phyloP scores from a whole-genome alignment of 2,797 vertebrate genomes.

The Myotis myotis region DNA sequence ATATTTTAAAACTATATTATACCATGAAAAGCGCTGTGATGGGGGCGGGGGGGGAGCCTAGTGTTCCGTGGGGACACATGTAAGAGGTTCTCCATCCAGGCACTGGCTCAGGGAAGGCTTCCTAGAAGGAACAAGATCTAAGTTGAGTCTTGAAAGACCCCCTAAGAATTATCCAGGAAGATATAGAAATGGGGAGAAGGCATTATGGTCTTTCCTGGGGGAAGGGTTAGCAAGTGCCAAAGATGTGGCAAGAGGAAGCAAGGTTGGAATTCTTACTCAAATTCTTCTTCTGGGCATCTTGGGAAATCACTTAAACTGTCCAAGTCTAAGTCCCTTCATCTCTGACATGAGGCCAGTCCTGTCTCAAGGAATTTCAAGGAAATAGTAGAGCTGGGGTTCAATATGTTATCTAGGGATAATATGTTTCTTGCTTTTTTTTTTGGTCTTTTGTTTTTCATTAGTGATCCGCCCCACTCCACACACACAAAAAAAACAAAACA shows the following conservation, averaged over 20 bases:
- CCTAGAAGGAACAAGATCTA: neutral
- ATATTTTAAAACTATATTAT: too few relatives aligned
- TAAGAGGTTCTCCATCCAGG: neutral
- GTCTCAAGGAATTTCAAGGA: neutral
- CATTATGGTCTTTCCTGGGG: neutral
- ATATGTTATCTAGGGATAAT: neutral
- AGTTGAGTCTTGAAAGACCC: neutral
- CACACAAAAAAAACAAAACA: constrained; percentile 1
- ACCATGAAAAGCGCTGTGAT: neutral
- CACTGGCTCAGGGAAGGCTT: neutral
- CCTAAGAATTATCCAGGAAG: neutral
- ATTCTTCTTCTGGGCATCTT: neutral
- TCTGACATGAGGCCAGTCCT: neutral
- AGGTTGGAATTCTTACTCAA: neutral
- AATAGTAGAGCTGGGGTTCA: neutral
- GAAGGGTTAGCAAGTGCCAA: neutral
- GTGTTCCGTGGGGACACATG: neutral
- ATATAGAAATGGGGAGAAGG: neutral
- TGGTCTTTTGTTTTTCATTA: neutral
- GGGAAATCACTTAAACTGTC: neutral
- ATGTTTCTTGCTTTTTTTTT: neutral
- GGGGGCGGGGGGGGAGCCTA: neutral
- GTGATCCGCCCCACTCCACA: neutral
- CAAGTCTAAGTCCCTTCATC: neutral
- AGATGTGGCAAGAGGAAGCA: neutral